These are phyloP conservation scores for Riparia riparia DNA, from an alignment of 2,113 vertebrate species.

Conservation along the genomic window DNA sequence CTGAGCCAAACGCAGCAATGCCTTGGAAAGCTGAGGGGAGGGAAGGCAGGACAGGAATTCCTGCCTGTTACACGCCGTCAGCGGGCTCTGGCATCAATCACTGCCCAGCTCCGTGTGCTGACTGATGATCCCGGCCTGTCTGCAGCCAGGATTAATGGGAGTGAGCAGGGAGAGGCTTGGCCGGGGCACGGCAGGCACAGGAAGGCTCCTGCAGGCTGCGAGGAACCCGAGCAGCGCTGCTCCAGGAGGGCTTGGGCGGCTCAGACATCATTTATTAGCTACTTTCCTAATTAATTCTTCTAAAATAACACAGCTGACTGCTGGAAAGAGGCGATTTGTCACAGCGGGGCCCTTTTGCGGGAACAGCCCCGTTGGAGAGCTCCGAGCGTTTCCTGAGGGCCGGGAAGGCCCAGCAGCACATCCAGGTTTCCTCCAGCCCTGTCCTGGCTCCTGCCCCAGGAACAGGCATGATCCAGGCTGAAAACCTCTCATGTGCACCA, in stretches of 20 bases:
- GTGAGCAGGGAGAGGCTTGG: background rate
- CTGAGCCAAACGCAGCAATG: background rate
- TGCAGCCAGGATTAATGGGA: background rate
- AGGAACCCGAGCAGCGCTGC: background rate
- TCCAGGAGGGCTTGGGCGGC: background rate
- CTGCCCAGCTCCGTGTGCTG: background rate
- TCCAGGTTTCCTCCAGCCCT: background rate
- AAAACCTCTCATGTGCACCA: background rate
- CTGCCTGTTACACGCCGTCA: background rate
- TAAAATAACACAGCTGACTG: background rate
- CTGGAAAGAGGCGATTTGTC: conserved; percentile 39
- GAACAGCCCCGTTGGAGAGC: background rate
- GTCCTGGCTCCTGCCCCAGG: background rate
- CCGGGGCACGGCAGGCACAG: background rate
- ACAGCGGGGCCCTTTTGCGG: background rate
- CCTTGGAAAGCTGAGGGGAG: background rate
- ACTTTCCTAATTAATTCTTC: conserved; percentile 19
- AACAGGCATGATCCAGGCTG: rapidly evolving
- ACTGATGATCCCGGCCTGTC: background rate
- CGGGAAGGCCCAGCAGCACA: background rate
- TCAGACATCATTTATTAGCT: background rate
- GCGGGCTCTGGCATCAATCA: conserved; percentile 1
- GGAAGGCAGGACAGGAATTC: background rate
- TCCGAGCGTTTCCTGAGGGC: background rate
- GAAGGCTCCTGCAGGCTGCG: background rate